Percentiles rank a stretch among this genome's conserved stretches.
Evolutionary conservation across 2,113 vertebrate species (phyloP).

Genomic region (Plotosus lineatus): DNA sequence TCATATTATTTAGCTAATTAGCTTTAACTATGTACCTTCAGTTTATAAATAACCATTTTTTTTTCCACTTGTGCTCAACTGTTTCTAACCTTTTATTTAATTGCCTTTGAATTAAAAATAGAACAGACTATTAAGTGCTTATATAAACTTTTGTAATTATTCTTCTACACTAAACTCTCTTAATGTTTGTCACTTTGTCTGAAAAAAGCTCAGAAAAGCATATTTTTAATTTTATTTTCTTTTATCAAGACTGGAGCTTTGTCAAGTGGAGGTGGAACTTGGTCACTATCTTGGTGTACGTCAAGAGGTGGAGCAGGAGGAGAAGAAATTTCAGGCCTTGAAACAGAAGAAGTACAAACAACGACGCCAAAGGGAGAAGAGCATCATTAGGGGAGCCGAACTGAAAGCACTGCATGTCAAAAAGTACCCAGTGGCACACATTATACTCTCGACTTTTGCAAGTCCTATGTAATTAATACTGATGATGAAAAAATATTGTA

Average conservation of each 20-base stretch:
- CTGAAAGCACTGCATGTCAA: conserved; percentile 62
- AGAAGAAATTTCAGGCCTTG: conserved; percentile 58
- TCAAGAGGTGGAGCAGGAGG: conserved; percentile 62
- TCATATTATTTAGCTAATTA: conserved; percentile 22
- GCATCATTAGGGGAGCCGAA: conserved; percentile 49
- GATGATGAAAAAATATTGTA: no score
- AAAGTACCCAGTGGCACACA: conserved; percentile 23
- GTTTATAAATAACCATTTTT: not conserved
- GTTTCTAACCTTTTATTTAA: conserved; percentile 4
- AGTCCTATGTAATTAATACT: not conserved
- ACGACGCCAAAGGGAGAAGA: conserved; percentile 70
- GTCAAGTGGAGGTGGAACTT: conserved; percentile 74
- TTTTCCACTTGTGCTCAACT: not conserved
- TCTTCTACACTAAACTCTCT: not conserved
- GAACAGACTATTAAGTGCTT: not conserved
- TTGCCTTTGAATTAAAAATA: conserved; percentile 2
- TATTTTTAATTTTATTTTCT: not conserved
- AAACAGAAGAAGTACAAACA: conserved; percentile 55
- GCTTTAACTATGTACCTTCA: not conserved
- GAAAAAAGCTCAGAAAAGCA: not conserved
- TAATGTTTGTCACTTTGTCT: not conserved
- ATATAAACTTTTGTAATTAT: not conserved
- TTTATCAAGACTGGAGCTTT: conserved; percentile 72
- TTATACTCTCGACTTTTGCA: not conserved
- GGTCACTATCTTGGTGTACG: conserved; percentile 61